Evolutionary conservation across 2,888 invertebrate species (phyloP).

Genomic region (Aphidius colemani): DNA sequence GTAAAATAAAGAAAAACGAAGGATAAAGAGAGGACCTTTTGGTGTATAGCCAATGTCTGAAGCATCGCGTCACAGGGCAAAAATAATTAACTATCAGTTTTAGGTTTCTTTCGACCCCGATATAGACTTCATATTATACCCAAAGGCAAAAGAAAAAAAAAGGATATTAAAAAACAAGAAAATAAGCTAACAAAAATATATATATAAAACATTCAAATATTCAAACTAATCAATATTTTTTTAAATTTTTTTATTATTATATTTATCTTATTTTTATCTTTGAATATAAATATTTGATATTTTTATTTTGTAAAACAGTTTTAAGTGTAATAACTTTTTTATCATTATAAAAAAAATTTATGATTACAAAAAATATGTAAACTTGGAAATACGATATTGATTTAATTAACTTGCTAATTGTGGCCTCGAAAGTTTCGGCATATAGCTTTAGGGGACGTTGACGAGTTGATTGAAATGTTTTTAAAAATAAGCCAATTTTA

Average conservation of each 20-base stretch:
- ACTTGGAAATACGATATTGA: conserved; percentile 47
- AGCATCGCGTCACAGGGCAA: conserved; percentile 39
- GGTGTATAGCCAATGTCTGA: conserved; percentile 29
- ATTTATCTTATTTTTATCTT: too few relatives aligned
- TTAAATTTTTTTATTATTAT: too few relatives aligned
- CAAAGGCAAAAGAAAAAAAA: too few relatives aligned
- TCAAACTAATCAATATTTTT: too few relatives aligned
- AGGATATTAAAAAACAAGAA: too few relatives aligned
- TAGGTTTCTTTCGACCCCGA: conserved; percentile 47
- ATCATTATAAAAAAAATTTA: not conserved
- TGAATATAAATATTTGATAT: not conserved
- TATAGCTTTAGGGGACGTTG: conserved; percentile 57
- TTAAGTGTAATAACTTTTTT: not conserved
- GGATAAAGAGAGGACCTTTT: conserved; percentile 29
- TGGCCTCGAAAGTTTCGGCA: conserved; percentile 50
- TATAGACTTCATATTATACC: not conserved
- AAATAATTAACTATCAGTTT: conserved; percentile 60
- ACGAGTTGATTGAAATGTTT: conserved; percentile 58
- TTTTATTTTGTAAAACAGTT: not conserved
- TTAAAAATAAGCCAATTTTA: conserved; percentile 59
- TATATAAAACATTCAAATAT: too few relatives aligned
- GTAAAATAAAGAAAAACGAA: conserved; percentile 23
- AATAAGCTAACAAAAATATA: too few relatives aligned
- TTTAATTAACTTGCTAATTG: conserved; percentile 58
- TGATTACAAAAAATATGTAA: conserved; percentile 5